Percentiles rank a stretch among this genome's conserved stretches.
Evolutionary conservation across 2,113 vertebrate genomes (phyloP).

Genomic region (Carettochelys insculpta): DNA sequence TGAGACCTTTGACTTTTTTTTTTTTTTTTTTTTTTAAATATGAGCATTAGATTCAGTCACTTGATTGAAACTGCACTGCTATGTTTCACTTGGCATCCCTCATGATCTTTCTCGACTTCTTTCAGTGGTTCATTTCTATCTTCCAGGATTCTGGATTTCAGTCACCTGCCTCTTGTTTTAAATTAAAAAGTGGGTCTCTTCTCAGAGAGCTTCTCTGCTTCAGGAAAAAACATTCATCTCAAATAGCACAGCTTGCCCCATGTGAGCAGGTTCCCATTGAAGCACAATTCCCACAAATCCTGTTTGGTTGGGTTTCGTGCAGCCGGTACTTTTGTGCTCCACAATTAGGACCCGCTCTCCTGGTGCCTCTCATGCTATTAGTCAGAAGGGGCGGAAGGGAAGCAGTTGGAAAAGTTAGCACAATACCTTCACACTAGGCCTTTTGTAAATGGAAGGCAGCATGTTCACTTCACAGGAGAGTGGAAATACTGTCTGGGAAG

Average conservation of each 20-base stretch:
- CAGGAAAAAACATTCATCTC: neutral
- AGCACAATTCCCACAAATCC: neutral
- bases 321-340: neutral
- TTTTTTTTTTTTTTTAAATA: neutral
- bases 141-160: neutral
- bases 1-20: neutral
- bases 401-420: neutral
- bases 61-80: neutral
- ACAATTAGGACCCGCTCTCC: neutral
- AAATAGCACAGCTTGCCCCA: neutral
- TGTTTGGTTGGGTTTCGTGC: neutral
- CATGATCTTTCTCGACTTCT: neutral
- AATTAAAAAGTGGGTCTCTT: neutral
- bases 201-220: neutral
- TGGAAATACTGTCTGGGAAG: neutral
- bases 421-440: neutral
- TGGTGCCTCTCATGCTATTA: neutral
- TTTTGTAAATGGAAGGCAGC: neutral
- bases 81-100: neutral
- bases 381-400: neutral
- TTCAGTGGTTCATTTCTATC: neutral
- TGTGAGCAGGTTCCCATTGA: neutral
- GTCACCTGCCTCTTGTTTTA: neutral
- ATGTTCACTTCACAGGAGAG: neutral
- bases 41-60: rapidly evolving